These are phyloP conservation scores for Cirrhinus mrigala DNA, from an alignment of 2,797 vertebrate genomes.

Conservation along the genomic window DNA sequence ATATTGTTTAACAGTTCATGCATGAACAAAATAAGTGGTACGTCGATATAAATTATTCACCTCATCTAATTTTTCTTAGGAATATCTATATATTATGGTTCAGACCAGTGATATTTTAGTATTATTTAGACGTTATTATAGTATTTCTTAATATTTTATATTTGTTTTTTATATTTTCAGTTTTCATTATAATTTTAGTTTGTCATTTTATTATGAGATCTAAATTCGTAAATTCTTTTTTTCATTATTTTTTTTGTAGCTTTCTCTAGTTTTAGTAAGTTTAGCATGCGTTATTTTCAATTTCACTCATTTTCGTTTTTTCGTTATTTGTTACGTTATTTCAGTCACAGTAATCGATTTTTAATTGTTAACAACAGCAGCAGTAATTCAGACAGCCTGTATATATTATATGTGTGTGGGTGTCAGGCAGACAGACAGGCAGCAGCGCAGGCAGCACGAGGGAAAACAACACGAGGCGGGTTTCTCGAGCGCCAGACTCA, in stretches of 20 bases:
- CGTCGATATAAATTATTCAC: neutral
- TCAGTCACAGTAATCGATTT: neutral
- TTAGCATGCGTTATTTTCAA: neutral
- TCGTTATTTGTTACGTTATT: neutral
- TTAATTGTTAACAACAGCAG: neutral
- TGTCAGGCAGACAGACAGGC: slow-evolving; percentile 38
- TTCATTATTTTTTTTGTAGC: neutral
- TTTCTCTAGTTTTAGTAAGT: neutral
- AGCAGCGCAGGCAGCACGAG: slow-evolving; percentile 17
- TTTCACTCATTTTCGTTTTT: no score
- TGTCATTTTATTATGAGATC: neutral
- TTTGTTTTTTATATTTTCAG: neutral
- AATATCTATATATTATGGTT: neutral
- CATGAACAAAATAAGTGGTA: neutral
- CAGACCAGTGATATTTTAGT: neutral
- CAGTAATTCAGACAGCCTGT: neutral
- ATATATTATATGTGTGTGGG: neutral
- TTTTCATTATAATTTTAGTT: neutral
- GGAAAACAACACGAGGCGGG: slow-evolving; percentile 43
- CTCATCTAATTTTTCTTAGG: neutral
- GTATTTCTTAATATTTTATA: neutral
- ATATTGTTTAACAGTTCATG: neutral
- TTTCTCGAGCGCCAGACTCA: slow-evolving; percentile 8
- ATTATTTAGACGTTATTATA: neutral
- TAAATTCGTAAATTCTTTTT: neutral